phyloP scores from a whole-genome alignment of 2,113 vertebrate species.

The Andinoacara biseriatus region DNA sequence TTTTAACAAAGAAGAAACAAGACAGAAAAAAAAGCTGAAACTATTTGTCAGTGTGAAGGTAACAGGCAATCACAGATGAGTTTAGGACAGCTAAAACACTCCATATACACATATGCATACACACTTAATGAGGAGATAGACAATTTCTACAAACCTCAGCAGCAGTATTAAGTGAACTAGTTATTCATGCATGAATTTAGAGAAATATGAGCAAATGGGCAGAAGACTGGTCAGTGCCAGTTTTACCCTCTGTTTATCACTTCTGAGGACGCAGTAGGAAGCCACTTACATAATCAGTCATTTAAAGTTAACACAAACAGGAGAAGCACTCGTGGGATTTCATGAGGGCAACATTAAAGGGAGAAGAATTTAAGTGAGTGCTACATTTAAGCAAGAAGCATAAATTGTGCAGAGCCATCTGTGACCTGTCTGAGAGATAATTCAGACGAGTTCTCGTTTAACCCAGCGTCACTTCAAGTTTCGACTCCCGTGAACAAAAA shows the following conservation, averaged over 20 bases:
- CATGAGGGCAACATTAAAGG: neutral
- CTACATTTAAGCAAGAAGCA: slow-evolving; percentile 31
- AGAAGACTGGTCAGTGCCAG: neutral
- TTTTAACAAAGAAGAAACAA: neutral
- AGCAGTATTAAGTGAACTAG: neutral
- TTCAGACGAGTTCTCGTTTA: neutral
- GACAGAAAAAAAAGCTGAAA: neutral
- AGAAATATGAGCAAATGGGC: neutral
- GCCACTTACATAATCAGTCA: slow-evolving; percentile 9
- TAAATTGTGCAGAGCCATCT: slow-evolving; percentile 27
- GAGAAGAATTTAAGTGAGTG: neutral
- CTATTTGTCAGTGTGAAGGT: neutral
- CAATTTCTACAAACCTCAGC: neutral
- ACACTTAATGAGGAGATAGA: too few relatives aligned
- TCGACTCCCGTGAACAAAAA: neutral
- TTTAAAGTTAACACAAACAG: slow-evolving; percentile 23
- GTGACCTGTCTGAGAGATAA: neutral
- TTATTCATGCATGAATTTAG: neutral
- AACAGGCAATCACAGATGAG: neutral
- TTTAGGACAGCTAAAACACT: neutral
- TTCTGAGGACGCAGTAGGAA: neutral
- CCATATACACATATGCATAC: too few relatives aligned
- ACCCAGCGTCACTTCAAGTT: neutral
- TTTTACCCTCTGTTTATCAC: neutral
- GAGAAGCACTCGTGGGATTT: slow-evolving; percentile 13